Conservation (phyloP, 2,888 invertebrate genomes). For the Sympetrum striolatum region DNA sequence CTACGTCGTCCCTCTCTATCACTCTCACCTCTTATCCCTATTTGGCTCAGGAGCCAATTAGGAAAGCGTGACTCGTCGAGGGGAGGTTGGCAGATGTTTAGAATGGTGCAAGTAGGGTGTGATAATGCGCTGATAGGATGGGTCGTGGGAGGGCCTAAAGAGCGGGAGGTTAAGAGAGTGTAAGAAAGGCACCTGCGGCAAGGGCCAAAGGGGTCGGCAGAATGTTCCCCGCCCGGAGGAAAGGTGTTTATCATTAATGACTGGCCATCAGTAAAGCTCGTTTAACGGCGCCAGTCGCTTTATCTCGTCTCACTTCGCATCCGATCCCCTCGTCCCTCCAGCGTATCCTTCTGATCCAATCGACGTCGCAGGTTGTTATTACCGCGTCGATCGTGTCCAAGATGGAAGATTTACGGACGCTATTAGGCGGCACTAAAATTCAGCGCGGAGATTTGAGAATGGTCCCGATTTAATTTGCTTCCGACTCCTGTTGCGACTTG, state of each 20-base stretch:
- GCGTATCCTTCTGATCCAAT: neutral
- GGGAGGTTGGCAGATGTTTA: constrained; percentile 21
- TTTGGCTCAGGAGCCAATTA: constrained; percentile 16
- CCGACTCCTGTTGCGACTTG: too few relatives aligned
- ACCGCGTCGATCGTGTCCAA: too few relatives aligned
- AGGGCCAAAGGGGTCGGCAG: neutral
- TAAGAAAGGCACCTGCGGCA: neutral
- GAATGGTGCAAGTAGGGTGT: constrained; percentile 10
- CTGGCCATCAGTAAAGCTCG: constrained; percentile 22
- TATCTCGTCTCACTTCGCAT: neutral
- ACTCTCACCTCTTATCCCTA: neutral
- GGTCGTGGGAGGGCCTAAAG: neutral
- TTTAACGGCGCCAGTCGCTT: constrained; percentile 31
- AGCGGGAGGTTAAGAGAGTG: neutral
- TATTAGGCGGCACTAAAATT: too few relatives aligned
- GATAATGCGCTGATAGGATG: constrained; percentile 24
- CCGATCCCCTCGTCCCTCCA: neutral
- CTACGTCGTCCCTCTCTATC: neutral
- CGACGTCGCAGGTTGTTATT: too few relatives aligned
- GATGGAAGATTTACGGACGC: too few relatives aligned
- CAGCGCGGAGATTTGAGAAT: too few relatives aligned
- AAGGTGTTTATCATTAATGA: constrained; percentile 42
- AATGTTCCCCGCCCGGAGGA: neutral
- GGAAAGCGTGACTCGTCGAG: constrained; percentile 22
- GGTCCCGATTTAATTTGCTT: too few relatives aligned